Conservation (phyloP, 2,113 vertebrate genomes). For the Oceanites oceanicus region DNA sequence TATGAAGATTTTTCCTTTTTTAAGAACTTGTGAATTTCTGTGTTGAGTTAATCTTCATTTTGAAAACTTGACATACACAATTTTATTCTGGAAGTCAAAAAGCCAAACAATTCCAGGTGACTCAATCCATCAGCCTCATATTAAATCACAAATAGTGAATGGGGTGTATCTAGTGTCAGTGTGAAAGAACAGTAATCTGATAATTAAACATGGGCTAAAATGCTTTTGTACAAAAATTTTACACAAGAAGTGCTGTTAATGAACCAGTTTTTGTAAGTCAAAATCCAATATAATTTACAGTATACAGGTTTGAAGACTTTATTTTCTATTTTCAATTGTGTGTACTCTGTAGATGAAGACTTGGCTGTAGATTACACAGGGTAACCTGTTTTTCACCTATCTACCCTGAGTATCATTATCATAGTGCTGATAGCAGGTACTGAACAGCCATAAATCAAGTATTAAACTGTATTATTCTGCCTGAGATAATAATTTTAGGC, state of each 20-base stretch:
- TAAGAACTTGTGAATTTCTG: neutral
- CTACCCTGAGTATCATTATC: neutral
- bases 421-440: neutral
- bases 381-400: neutral
- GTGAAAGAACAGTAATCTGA: neutral
- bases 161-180: neutral
- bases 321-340: neutral
- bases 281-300: neutral
- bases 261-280: neutral
- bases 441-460: neutral
- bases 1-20: neutral
- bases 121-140: neutral
- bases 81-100: neutral
- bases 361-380: neutral
- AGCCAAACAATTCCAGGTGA: neutral
- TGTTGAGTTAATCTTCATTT: neutral
- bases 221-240: neutral
- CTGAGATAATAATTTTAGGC: neutral
- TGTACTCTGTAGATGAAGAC: neutral
- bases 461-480: neutral
- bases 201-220: neutral
- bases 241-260: neutral
- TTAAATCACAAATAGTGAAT: neutral
- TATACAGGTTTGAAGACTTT: rapidly evolving
- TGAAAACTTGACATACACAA: neutral